Base-by-base conservation (phyloP, 92 coral and sea anemone genomes). In the Diadumene lineata region DNA sequence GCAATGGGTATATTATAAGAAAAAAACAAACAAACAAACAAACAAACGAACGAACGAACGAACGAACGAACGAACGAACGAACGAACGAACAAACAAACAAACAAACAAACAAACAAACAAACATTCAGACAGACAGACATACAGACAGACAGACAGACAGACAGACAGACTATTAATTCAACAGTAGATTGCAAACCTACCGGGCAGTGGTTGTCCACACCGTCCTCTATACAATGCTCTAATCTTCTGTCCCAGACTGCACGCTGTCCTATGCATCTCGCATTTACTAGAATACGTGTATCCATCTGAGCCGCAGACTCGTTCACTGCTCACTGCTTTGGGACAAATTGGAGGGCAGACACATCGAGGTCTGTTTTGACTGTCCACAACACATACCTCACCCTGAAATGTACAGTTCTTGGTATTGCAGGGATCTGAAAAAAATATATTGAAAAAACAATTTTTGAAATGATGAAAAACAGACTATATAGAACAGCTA, bases 221-320 rank as follows among this genome's bases (percentile, higher is more conserved):
- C 8, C 18, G 31, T 43, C 83, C 83, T 26, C 83, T 56, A 17
- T 69, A 44, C 48, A 11, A 53, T 11, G 77, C 61, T 65, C 44
- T 21, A 43, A 79, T 79, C 4, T 53, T 27, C 16, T 53, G 43
- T 27, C 92, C 97, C 65, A 91, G 79, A 22, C 70, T 73, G 63
- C 92, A 91, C 1, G 92, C 92, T 13, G 92, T 79, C 21, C 81
- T 66, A 30, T 87, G 55, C 67, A 91, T 44, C 58, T 81, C 87
- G 46, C 97, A 91, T 28, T 34, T 51, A 53, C 79, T 85, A 31
- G 68, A 31, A 78, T 91, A 91, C 3, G 92, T 69, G 22, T 62
- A 51, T 46, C 85, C 85, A 72, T 91, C 97, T 22, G 90, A 82
- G 18, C 90, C 97, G 26, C 97, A 91, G 10, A 87, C 88, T 7